Percentiles rank a stretch among this genome's conserved stretches.
Evolutionary conservation across 2,113 vertebrate genomes (phyloP).

Genomic region (Brachyhypopomus occidentalis): DNA sequence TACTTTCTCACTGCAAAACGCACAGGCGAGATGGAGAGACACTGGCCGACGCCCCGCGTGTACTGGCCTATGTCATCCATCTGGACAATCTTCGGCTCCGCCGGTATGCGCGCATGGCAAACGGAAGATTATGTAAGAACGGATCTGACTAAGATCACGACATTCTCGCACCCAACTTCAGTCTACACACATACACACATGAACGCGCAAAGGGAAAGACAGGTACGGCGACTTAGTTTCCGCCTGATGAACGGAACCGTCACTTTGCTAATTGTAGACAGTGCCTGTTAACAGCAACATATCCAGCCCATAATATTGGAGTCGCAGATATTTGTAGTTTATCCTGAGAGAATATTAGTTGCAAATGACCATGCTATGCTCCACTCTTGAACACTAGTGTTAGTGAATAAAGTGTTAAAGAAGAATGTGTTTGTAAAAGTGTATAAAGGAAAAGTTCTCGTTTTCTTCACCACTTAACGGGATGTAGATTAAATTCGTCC

Average conservation of each 20-base stretch:
- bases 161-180: conserved; percentile 28
- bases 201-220: neutral
- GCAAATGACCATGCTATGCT: neutral
- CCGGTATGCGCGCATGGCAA: conserved; percentile 13
- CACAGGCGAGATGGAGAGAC: too few relatives aligned
- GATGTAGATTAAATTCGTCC: neutral
- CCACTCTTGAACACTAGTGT: neutral
- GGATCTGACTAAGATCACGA: conserved; percentile 45
- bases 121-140: conserved; percentile 64
- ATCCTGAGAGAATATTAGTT: neutral
- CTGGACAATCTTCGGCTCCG: conserved; percentile 38
- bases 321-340: conserved; percentile 12
- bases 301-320: too few relatives aligned
- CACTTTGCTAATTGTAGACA: neutral
- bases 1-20: too few relatives aligned
- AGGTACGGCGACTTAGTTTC: neutral
- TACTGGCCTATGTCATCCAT: too few relatives aligned
- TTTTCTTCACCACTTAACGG: neutral
- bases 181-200: neutral
- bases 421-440: neutral
- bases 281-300: neutral
- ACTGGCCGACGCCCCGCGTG: too few relatives aligned
- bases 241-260: neutral
- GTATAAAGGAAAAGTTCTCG: neutral
- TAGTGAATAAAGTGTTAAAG: neutral